These are phyloP conservation scores for Ceyx cyanopectus DNA, from an alignment of 2,113 vertebrate species.

Conservation along the genomic window DNA sequence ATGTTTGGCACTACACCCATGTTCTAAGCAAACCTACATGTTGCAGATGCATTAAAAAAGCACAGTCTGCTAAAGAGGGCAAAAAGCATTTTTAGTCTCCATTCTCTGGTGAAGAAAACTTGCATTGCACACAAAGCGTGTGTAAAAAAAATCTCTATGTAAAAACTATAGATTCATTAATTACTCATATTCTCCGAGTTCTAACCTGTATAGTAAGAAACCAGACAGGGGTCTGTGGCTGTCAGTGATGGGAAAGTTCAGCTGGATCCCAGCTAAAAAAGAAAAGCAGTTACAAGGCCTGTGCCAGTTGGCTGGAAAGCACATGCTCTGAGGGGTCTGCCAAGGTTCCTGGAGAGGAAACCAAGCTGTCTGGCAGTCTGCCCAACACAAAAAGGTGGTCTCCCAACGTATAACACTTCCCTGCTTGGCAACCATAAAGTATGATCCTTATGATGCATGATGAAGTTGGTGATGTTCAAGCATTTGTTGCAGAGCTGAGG, in stretches of 20 bases:
- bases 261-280: background rate
- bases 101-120: background rate
- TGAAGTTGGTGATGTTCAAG: background rate
- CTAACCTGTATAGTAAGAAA: background rate
- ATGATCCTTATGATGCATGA: background rate
- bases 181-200: background rate
- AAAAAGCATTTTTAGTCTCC: background rate
- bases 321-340: background rate
- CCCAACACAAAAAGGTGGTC: background rate
- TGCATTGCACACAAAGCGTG: background rate
- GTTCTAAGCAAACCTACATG: background rate
- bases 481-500: background rate
- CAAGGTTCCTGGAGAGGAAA: background rate
- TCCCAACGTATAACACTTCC: background rate
- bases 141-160: background rate
- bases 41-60: background rate
- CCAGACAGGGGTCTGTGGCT: background rate
- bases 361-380: background rate
- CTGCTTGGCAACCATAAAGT: background rate
- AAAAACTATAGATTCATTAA: background rate
- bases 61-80: background rate
- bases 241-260: background rate
- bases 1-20: accelerated
- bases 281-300: background rate
- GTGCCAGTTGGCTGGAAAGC: background rate